Evolutionary conservation across 2,797 vertebrate species (phyloP), one percentile per base, ranked within the genome.

Genomic region (Coendou prehensilis): DNA sequence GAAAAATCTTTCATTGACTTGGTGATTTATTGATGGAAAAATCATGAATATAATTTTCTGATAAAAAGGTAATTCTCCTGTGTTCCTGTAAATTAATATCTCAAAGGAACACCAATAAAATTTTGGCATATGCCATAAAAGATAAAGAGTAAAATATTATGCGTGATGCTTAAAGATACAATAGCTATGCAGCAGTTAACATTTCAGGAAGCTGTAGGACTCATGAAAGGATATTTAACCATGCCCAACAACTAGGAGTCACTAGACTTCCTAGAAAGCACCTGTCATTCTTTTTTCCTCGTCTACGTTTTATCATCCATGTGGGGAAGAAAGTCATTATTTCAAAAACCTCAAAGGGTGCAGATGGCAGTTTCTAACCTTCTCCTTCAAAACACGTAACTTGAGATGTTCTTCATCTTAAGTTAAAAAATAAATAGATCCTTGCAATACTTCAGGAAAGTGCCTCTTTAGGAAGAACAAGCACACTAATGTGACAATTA

Each of bases 11-110:
- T 82, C 73, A 85, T 63, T 14, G 41, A 57, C 4, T 87, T 33
- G 28, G 45, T 82, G 57, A 94, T 84, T 37, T 84, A 28, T 22
- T 73, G 52, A 79, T 45, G 11, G n/a, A 78, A 56, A 95, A 88
- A 45, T 10, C 45, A 87, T 17, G 15, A 89, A 75, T 33, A 26
- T 45, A 50, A 50, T 7, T 75, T 85, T 92, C 89, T 79, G 47
- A 79, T 50, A 84, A 57, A 47, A 97, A 85, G 5, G 8, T 5
- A 81, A 30, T 45, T 76, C 15, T 9, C 89, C 54, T 87, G 2
- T 56, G 17, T 92, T 94, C 56, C 59, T 76, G 2, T 84, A 87
- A 97, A 13, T 84, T 88, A 85, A 6, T 64, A 71, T 91, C 67
- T 94, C 15, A 9, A 93, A 93, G 91, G 41, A 83, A 76, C 0